Evolutionary conservation across 2,113 vertebrate species (phyloP).

Genomic region (Vireo altiloquus): DNA sequence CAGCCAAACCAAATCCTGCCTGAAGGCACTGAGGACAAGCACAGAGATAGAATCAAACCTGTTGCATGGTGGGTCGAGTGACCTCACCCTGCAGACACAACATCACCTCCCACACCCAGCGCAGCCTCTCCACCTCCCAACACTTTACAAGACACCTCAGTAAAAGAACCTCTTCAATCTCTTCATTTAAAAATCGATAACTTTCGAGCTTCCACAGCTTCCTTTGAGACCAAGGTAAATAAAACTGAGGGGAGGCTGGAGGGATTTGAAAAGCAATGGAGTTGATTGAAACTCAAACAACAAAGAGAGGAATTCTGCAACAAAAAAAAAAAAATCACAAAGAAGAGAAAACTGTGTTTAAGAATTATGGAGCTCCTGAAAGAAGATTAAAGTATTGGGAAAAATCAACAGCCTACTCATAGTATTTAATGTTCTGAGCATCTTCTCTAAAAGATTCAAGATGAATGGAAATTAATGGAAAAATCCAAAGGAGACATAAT

Average conservation of each 20-base stretch:
- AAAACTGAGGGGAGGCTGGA: constrained; percentile 45
- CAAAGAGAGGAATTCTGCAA: constrained; percentile 38
- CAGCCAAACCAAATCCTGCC: not conserved
- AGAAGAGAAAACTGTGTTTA: constrained; percentile 16
- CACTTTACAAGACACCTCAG: not conserved
- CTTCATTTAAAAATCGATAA: constrained; percentile 68
- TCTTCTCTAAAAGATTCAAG: not conserved
- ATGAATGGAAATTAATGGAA: not conserved
- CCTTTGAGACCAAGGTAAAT: constrained; percentile 62
- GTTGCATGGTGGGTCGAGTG: not conserved
- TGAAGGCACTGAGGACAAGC: not conserved
- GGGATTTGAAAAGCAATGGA: constrained; percentile 47
- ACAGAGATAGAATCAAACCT: not conserved
- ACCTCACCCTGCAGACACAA: not conserved
- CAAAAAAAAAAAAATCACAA: constrained; percentile 14
- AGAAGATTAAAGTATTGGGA: not conserved
- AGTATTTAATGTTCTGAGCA: not conserved
- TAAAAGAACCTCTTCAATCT: constrained; percentile 40
- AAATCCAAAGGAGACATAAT: not conserved
- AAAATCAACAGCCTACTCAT: not conserved
- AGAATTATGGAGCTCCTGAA: constrained; percentile 2
- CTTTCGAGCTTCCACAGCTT: constrained; percentile 27
- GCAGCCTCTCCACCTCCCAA: not conserved
- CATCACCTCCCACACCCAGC: not conserved
- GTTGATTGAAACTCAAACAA: constrained; percentile 53